Conservation (phyloP, 2,797 vertebrate genomes). For the Urocyon cinereoargenteus region DNA sequence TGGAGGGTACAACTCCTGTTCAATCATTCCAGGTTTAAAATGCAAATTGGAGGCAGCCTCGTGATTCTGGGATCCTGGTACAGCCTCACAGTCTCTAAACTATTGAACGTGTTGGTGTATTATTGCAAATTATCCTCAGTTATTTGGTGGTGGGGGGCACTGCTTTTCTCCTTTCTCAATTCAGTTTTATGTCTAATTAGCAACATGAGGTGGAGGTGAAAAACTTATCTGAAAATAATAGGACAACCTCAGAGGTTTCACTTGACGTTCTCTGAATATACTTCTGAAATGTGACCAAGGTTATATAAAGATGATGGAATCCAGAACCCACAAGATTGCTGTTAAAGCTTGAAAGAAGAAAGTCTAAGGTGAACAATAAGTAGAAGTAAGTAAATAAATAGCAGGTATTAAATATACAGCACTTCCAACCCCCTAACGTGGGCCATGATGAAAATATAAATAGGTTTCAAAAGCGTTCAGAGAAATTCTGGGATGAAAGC, state of each 20-base stretch:
- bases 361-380: background rate
- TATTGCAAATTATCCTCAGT: slow-evolving; percentile 13
- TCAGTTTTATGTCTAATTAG: slow-evolving; percentile 17
- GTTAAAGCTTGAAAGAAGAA: background rate
- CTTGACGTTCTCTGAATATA: background rate
- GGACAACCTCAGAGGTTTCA: background rate
- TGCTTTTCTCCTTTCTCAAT: slow-evolving; percentile 14
- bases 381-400: background rate
- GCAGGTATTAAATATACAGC: background rate
- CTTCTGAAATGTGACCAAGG: background rate
- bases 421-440: background rate
- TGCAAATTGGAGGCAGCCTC: background rate
- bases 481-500: slow-evolving; percentile 12
- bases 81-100: background rate
- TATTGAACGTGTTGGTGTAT: background rate
- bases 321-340: background rate
- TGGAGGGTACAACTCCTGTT: background rate
- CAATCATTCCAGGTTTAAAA: background rate
- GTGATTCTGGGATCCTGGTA: background rate
- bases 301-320: background rate
- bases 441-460: background rate
- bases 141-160: background rate
- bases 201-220: background rate
- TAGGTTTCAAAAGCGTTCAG: background rate
- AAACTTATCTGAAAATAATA: background rate